Evolutionary conservation across 2,888 invertebrate genomes (phyloP).

Genomic region (Ephialtes manifestator): DNA sequence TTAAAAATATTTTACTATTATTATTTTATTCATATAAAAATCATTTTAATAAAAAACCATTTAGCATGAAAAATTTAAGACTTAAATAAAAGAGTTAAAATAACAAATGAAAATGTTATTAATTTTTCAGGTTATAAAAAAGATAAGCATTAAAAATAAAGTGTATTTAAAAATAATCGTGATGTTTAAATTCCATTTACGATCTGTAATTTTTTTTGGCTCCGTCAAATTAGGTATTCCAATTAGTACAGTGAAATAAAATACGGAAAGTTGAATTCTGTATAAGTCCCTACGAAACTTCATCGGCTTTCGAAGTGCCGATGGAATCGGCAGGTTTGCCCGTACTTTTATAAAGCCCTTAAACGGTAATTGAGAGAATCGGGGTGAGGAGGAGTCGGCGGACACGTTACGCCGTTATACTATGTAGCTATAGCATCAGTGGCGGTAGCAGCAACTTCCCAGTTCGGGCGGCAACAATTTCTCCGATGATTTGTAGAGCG

Average conservation of each 20-base stretch:
- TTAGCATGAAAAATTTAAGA: too few species aligned
- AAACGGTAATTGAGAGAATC: constrained; percentile 46
- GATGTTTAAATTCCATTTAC: not conserved
- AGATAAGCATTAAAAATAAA: too few species aligned
- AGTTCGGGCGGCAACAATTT: constrained; percentile 73
- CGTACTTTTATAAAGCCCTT: constrained; percentile 31
- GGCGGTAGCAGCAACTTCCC: constrained; percentile 25
- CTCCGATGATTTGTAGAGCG: constrained; percentile 84
- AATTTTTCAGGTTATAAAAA: too few species aligned
- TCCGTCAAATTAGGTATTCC: not conserved
- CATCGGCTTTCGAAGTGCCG: constrained; percentile 16
- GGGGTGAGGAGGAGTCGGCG: constrained; percentile 22
- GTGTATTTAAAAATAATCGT: too few species aligned
- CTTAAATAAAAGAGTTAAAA: too few species aligned
- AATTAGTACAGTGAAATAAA: constrained; percentile 4
- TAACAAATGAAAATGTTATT: too few species aligned
- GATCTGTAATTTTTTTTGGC: not conserved
- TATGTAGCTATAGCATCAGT: not conserved
- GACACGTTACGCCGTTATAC: constrained; percentile 39
- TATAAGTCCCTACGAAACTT: not conserved
- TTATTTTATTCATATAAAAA: too few species aligned
- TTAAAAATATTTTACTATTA: too few species aligned
- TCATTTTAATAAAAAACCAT: too few species aligned
- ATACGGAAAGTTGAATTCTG: not conserved
- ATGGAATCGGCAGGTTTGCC: not conserved